phyloP scores from a whole-genome alignment of 2,113 vertebrate species.

The Dicentrarchus labrax region DNA sequence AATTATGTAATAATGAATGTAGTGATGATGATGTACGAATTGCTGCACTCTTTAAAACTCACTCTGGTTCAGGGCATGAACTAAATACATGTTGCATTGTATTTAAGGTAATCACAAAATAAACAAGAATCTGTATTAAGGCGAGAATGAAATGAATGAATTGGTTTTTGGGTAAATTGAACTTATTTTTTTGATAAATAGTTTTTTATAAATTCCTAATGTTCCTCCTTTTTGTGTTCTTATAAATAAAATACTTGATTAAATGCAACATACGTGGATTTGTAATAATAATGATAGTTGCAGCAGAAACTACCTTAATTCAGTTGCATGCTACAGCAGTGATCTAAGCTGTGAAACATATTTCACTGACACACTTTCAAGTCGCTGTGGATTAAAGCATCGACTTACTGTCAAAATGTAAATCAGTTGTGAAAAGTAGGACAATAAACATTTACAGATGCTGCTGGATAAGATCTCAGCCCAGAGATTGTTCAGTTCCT shows the following conservation, averaged over 20 bases:
- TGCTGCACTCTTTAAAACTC: not conserved
- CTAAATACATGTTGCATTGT: not conserved
- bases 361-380: not conserved
- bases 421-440: not conserved
- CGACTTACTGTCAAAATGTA: not conserved
- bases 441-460: not conserved
- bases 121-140: not conserved
- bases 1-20: not conserved
- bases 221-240: too few relatives aligned
- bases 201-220: not conserved
- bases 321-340: not conserved
- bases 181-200: too few relatives aligned
- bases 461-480: not conserved
- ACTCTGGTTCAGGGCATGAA: not conserved
- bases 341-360: slow-evolving; percentile 1
- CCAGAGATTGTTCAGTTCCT: too few relatives aligned
- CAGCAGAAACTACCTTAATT: not conserved
- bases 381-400: not conserved
- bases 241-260: not conserved
- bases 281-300: not conserved
- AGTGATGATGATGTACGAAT: not conserved
- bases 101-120: not conserved
- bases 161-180: not conserved
- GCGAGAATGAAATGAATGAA: not conserved
- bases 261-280: not conserved